Conservation (phyloP, 1,140 invertebrate species). For the Sinella curviseta region DNA sequence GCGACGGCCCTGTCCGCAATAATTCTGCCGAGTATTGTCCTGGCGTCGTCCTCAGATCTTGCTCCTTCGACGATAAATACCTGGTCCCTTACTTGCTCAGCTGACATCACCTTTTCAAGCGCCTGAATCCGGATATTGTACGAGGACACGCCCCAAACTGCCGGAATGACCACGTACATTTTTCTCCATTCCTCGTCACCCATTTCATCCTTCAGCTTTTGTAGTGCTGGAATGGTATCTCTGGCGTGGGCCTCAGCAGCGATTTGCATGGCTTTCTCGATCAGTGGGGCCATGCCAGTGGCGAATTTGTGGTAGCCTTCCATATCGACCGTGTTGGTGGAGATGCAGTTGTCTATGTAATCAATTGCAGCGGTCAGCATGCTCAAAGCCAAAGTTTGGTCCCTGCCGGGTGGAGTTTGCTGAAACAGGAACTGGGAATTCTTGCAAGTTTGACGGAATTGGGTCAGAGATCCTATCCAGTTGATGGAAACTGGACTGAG, state of each 20-base stretch:
- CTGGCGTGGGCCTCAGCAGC: conserved; percentile 22
- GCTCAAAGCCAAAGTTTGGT: neutral
- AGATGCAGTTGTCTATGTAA: neutral
- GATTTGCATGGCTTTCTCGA: conserved; percentile 25
- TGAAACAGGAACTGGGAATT: too few relatives aligned
- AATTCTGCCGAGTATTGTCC: too few relatives aligned
- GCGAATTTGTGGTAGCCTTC: conserved; percentile 1
- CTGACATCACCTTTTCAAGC: neutral
- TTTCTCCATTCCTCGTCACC: conserved; percentile 31
- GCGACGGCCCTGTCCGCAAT: too few relatives aligned
- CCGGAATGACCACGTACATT: conserved; percentile 28
- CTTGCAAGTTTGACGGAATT: neutral
- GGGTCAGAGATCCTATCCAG: neutral
- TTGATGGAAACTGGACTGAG: neutral
- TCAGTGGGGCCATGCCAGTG: conserved; percentile 1
- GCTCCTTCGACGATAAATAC: too few relatives aligned
- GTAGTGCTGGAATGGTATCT: neutral
- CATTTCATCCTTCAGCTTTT: conserved; percentile 30
- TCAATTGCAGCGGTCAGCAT: neutral
- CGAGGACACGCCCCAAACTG: conserved; percentile 29
- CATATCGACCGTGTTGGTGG: neutral
- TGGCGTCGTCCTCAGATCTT: too few relatives aligned
- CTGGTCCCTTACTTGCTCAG: too few relatives aligned
- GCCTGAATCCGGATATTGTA: neutral
- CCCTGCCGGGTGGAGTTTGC: neutral